A percentile compares a stretch with the other conserved stretches of the same genome.
Conservation (phyloP, 2,888 invertebrate species). For the Prosapia bicincta region DNA sequence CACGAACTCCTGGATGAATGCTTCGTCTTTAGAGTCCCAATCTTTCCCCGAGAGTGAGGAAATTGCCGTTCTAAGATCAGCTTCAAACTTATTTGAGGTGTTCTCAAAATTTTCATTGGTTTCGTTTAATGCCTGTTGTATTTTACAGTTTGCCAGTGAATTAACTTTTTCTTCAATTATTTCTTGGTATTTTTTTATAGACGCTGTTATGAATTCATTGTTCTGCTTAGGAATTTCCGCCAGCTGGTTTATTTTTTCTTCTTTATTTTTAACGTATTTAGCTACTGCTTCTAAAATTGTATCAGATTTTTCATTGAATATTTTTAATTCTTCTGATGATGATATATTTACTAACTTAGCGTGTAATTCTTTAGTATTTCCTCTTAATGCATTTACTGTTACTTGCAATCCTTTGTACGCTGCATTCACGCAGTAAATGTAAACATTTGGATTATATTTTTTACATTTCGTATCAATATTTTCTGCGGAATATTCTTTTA, state of each 20-base stretch:
- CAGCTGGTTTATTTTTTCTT: background rate
- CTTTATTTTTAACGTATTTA: background rate
- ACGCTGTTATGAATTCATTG: background rate
- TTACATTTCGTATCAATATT: background rate
- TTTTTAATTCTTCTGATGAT: too few relatives aligned
- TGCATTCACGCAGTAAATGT: background rate
- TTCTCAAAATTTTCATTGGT: too few relatives aligned
- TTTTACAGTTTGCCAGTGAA: background rate
- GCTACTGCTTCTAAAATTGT: background rate
- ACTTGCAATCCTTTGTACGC: too few relatives aligned
- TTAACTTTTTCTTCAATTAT: background rate
- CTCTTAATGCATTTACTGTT: too few relatives aligned
- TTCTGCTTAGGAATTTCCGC: background rate
- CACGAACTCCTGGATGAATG: background rate
- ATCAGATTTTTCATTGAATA: background rate
- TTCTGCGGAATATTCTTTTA: background rate
- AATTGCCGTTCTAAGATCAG: too few relatives aligned
- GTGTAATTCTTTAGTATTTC: too few relatives aligned
- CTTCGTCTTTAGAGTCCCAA: too few relatives aligned
- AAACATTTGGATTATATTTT: background rate
- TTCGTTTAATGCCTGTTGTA: background rate
- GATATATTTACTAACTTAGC: too few relatives aligned
- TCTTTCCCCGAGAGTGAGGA: background rate
- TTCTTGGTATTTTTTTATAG: background rate
- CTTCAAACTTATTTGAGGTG: too few relatives aligned